These are phyloP conservation scores for Beroe ovata DNA, from an alignment of 37 sponge, comb jelly and placozoan species.

Conservation along the genomic window DNA sequence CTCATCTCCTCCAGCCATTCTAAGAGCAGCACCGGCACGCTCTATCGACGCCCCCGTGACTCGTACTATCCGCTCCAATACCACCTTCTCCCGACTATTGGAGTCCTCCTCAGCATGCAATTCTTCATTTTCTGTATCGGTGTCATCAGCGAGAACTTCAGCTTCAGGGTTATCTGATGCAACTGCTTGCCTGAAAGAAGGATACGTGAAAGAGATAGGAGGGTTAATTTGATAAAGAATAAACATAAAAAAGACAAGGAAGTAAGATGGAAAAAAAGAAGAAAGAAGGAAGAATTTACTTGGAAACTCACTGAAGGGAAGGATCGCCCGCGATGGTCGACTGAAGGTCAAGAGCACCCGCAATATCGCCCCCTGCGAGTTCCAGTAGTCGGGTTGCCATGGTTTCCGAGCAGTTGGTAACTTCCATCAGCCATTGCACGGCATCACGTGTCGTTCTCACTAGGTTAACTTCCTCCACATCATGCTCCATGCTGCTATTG, in stretches of 20 bases:
- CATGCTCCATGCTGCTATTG: constrained; percentile 30
- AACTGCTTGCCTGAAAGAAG: no score
- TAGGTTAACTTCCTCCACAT: constrained; percentile 49
- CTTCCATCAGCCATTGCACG: constrained; percentile 1
- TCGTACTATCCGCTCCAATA: background rate
- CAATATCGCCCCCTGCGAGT: background rate
- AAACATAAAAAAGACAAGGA: no score
- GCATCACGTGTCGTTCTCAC: background rate
- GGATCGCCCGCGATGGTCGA: no score
- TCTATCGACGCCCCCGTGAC: background rate
- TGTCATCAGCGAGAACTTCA: no score
- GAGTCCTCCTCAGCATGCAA: no score
- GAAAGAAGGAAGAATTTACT: no score
- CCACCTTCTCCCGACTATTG: no score
- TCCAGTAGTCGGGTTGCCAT: background rate
- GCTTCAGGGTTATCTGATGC: no score
- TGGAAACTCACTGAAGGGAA: background rate
- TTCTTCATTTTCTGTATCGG: no score
- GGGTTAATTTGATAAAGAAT: no score
- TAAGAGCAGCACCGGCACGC: constrained; percentile 5
- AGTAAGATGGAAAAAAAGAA: no score
- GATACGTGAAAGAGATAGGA: no score
- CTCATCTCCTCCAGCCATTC: constrained; percentile 16
- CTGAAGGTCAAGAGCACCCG: constrained; percentile 30
- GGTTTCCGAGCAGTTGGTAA: background rate